Conservation (phyloP, 2,888 invertebrate genomes). For the Troides helena region DNA sequence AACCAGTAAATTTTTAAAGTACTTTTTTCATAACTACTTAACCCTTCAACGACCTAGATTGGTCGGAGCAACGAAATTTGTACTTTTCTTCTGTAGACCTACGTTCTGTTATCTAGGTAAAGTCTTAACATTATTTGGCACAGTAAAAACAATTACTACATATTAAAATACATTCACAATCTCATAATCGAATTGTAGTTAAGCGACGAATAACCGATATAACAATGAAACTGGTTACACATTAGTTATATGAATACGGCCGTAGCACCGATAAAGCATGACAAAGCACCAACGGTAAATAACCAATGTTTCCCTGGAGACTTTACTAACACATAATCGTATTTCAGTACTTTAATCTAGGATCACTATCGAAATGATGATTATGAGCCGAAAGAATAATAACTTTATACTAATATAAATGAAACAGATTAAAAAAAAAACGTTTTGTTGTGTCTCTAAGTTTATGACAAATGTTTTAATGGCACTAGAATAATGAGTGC, state of each 20-base stretch:
- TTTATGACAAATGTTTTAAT: too few species aligned
- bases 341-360: constrained; percentile 9
- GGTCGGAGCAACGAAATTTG: too few species aligned
- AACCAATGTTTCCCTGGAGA: constrained; percentile 23
- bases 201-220: constrained; percentile 14
- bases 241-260: constrained; percentile 13
- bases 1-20: too few species aligned
- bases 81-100: not conserved
- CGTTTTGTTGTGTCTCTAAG: too few species aligned
- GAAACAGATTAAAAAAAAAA: too few species aligned
- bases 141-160: not conserved
- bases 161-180: not conserved
- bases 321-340: constrained; percentile 9
- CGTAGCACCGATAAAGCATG: constrained; percentile 16
- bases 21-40: too few species aligned
- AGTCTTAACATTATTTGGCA: not conserved
- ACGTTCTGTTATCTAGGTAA: not conserved
- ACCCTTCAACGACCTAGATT: too few species aligned
- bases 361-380: not conserved
- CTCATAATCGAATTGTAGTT: constrained; percentile 5
- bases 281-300: constrained; percentile 25
- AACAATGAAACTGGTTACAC: constrained; percentile 13
- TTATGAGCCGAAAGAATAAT: not conserved
- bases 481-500: too few species aligned
- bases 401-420: not conserved